Evolutionary conservation across 1,140 invertebrate species (phyloP), one percentile per base, ranked within the genome.

Genomic region (Globodera ellingtonae): DNA sequence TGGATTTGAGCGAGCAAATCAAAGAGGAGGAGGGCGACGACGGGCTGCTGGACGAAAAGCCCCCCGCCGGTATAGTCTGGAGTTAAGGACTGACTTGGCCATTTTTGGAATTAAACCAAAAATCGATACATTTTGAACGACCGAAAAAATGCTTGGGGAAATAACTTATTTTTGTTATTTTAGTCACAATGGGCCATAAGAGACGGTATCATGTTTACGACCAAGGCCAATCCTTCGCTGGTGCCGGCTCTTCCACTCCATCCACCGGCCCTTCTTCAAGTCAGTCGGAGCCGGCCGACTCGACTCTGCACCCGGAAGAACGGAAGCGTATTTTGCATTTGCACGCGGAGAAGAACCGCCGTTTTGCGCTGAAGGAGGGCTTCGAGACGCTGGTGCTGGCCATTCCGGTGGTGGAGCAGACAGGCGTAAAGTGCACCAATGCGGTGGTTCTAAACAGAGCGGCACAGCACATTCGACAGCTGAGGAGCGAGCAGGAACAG

Each of bases 281-380:
- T 50, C 50, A 72, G 24, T 85, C 82, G 13, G 83, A 72, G n/a
- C 83, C 85, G 24, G 86, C 87, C 15, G 87, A 89, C 75, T 88
- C 86, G n/a, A 89, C 87, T 0, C 46, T 89, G 13, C 82, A 89
- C 81, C 88, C 87, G n/a, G 84, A 85, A 56, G 87, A 89, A 69
- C 66, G 87, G 4, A 89, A 91, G 67, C 86, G 91, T 75, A 90
- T 90, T 21, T 90, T 94, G 48, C 97, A 98, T 90, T 94, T 97
- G 80, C 96, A 98, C 90, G 95, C 97, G 0, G 97, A 99, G 89
- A 96, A 98, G 91, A 99, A 98, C 90, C 92, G 97, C 52, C 92
- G 97, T 89, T 78, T 56, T 44, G 84, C 84, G 6, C 74, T 85
- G 15, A 85, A 85, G 62, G 84, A 85, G 56, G 84, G 84, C 15